phyloP scores from a whole-genome alignment of 1,140 invertebrate genomes.

The Drosophila murphyi region DNA sequence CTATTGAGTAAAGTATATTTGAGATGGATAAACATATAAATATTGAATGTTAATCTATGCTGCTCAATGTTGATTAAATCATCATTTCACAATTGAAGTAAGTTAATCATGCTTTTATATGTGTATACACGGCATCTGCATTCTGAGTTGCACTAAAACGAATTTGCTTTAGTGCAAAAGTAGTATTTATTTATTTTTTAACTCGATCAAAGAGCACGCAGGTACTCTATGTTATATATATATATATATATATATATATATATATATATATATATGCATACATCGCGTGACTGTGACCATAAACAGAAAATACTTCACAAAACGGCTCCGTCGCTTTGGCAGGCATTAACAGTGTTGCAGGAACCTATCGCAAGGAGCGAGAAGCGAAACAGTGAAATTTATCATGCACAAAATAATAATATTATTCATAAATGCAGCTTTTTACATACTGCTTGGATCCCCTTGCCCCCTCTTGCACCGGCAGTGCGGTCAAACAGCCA shows the following conservation, averaged over 20 bases:
- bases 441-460: slow-evolving; percentile 38
- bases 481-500: slow-evolving; percentile 15
- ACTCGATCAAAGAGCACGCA: slow-evolving; percentile 44
- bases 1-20: no score
- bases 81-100: background rate
- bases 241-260: slow-evolving; percentile 3
- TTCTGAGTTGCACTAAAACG: slow-evolving; percentile 18
- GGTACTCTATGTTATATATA: slow-evolving; percentile 36
- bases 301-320: slow-evolving; percentile 79
- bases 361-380: slow-evolving; percentile 45
- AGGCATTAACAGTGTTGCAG: slow-evolving; percentile 62
- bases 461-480: background rate
- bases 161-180: slow-evolving; percentile 27
- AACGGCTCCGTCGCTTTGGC: slow-evolving; percentile 76
- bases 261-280: slow-evolving; percentile 2
- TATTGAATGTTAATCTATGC: background rate
- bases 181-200: slow-evolving; percentile 19
- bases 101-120: background rate
- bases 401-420: slow-evolving; percentile 77
- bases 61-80: background rate
- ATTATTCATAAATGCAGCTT: slow-evolving; percentile 77
- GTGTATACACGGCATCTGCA: slow-evolving; percentile 1
- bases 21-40: no score
- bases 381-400: slow-evolving; percentile 60
- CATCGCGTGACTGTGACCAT: slow-evolving; percentile 74